A percentile compares a stretch with the other conserved stretches of the same genome.
These are phyloP conservation scores for Sylvia atricapilla DNA, from an alignment of 2,113 vertebrate genomes.

Conservation along the genomic window DNA sequence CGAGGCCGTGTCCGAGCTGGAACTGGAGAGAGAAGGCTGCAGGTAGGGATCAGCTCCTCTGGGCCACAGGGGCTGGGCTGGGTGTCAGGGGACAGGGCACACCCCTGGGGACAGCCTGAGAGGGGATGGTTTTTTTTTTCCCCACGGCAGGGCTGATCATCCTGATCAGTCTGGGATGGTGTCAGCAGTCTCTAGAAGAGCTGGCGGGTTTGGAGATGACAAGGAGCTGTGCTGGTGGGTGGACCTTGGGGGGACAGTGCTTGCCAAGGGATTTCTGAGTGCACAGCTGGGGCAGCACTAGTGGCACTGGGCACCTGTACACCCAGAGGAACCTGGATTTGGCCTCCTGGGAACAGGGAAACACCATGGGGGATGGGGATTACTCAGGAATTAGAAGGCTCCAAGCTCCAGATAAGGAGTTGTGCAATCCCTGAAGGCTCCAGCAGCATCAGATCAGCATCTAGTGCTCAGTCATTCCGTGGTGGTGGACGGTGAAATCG, in stretches of 20 bases:
- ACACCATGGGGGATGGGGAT: fast-evolving
- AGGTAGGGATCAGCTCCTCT: slow-evolving; percentile 44
- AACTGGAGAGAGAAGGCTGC: slow-evolving; percentile 36
- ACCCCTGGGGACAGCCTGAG: not conserved
- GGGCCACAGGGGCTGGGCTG: not conserved
- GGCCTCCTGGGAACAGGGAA: not conserved
- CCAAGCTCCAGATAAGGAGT: not conserved
- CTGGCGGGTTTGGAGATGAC: fast-evolving
- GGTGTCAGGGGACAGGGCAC: not conserved
- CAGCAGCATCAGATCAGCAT: not conserved
- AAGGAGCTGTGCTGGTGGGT: not conserved
- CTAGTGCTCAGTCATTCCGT: not conserved
- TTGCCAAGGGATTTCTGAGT: not conserved
- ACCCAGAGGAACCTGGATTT: not conserved
- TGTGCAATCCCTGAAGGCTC: not conserved
- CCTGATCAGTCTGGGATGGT: not conserved
- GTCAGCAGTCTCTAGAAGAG: not conserved
- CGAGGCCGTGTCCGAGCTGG: slow-evolving; percentile 36
- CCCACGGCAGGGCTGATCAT: fast-evolving
- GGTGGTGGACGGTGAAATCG: not conserved
- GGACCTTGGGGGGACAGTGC: too few relatives aligned
- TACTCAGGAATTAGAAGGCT: not conserved
- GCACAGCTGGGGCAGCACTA: not conserved
- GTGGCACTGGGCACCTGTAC: not conserved
- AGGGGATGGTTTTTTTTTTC: fast-evolving